Base-by-base conservation (phyloP, 2,888 invertebrate genomes). In the Orthonychiurus folsomi region DNA sequence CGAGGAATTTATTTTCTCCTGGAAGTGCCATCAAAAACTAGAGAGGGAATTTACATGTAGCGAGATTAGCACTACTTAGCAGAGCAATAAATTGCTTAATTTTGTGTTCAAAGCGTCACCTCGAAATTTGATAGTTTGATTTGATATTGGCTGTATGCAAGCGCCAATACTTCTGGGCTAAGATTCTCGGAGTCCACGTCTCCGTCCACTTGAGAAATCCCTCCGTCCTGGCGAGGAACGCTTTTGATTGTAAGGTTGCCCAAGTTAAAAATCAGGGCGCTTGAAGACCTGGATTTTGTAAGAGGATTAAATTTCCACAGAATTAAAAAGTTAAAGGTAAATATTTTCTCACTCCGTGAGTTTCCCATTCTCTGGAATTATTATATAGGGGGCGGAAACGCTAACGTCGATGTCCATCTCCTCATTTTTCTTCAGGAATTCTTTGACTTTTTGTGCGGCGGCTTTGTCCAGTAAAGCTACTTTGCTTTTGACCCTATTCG, bases 1-100 rank as follows among this genome's bases (percentile, higher is more conserved):
- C 37, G 37, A 15, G 15, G 37, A 15, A 9, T 37, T 37, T 37
- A 37, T 37, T 37, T 37, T 37, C 37, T 37, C 37, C 37, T 5
- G 37, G 9, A 5, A 37, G 37, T 37, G 37, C 37, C 37, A 37
- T 15, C 37, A 37, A 9, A 15, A 37, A 37, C 37, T 37, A n/a
- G n/a, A n/a, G n/a, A n/a, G n/a, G 37, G 15, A 37, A 37, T 37
- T 9, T 37, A 37, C 37, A n/a, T n/a, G n/a, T n/a, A n/a, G n/a
- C n/a, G n/a, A n/a, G n/a, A n/a, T n/a, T n/a, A n/a, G n/a, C n/a
- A n/a, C n/a, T n/a, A n/a, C n/a, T n/a, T n/a, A n/a, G n/a, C n/a
- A n/a, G n/a, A n/a, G n/a, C n/a, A n/a, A n/a, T 37, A 37, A 37
- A 37, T 37, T 37, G 37, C n/a, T 37, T 37, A 37, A 37, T 37